Evolutionary conservation across 2,113 vertebrate species (phyloP).

Genomic region (Lophura nycthemera): DNA sequence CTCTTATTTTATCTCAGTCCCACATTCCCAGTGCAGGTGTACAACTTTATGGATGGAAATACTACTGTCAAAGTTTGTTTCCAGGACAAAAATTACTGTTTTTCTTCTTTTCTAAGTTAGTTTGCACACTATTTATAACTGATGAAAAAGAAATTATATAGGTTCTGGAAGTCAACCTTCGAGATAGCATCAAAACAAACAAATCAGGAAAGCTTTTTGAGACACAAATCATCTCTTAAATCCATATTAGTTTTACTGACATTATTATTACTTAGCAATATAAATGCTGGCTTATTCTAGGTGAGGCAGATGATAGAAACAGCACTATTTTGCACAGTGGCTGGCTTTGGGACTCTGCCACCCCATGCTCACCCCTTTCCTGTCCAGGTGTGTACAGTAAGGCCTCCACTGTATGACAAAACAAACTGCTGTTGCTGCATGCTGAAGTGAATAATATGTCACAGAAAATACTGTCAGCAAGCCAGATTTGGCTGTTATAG

Average conservation of each 20-base stretch:
- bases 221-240: neutral
- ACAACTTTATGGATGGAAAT: neutral
- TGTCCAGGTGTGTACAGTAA: neutral
- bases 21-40: neutral
- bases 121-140: neutral
- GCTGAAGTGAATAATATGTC: neutral
- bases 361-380: neutral
- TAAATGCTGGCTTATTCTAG: neutral
- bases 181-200: neutral
- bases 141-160: neutral
- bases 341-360: neutral
- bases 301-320: neutral
- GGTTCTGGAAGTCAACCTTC: neutral
- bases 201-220: neutral
- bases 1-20: neutral
- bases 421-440: neutral
- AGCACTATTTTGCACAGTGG: neutral
- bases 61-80: neutral
- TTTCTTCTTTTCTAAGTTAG: neutral
- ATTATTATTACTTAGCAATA: neutral
- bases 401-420: neutral
- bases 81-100: neutral
- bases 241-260: neutral
- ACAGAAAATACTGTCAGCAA: neutral
- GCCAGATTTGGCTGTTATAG: neutral